Evolutionary conservation across 1,140 invertebrate genomes (phyloP), one percentile per base, ranked within the genome.

Genomic region (Sycophaga agraensis): DNA sequence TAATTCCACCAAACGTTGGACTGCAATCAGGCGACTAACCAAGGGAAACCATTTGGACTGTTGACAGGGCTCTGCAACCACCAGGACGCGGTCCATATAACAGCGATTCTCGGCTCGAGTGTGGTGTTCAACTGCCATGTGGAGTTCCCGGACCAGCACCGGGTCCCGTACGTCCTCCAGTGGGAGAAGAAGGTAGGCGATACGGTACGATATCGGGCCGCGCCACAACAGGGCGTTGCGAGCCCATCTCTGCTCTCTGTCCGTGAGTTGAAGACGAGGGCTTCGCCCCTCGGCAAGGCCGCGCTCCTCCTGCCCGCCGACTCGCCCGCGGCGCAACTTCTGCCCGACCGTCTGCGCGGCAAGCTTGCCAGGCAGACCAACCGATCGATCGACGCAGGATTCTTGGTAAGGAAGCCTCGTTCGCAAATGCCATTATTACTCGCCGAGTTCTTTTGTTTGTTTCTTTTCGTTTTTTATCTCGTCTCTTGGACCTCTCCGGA

Each of bases 121-220:
- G 93, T 96, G 79, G 91, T 96, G 74, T 93, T 97, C 85, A 95
- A 95, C 83, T 97, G 94, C 84, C 91, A 93, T 82, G 92, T 97
- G 82, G 92, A 95, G 80, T 96, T 94, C 83, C 94, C 94, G 68
- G 91, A 92, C 79, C 91, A 92, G 82, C 90, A 94, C 81, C 91
- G 92, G 73, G 92, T 95, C 82, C 93, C 94, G 81, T 96, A 96
- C 85, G 93, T 96, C 83, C 89, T 96, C 77, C 93, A 96, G 86
- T 97, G 94, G 94, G 91, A 95, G 88, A 96, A 96, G 89, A 94
- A 95, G 90, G 93, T 95, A 90, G 90, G 89, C 88, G 90, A 92
- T 84, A 90, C 88, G 91, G 90, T 93, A 92, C 88, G 89, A 88
- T 88, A 87, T 85, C 82, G 81, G 82, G 86, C 86, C 84, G 81